Evolutionary conservation across 64 coral and sea anemone species (phyloP).

Genomic region (Stichodactyla helianthus): DNA sequence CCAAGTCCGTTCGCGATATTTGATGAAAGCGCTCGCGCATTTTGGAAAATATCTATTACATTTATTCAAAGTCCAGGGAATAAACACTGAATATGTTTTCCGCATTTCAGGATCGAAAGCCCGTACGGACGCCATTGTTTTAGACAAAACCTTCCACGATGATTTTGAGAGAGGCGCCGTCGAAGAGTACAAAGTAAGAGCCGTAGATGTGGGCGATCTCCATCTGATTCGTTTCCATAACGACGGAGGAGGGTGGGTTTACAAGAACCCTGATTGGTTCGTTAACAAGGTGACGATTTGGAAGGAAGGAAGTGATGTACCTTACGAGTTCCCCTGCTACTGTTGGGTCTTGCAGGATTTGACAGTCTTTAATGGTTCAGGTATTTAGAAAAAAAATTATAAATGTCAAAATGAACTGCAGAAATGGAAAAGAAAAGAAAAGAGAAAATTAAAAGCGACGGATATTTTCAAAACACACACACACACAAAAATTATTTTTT

Average conservation of each 20-base stretch:
- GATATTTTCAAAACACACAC: too few relatives aligned
- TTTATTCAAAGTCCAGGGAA: too few relatives aligned
- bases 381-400: too few relatives aligned
- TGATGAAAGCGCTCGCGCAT: too few relatives aligned
- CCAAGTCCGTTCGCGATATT: too few relatives aligned
- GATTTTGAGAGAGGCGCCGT: slow-evolving; percentile 36
- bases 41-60: too few relatives aligned
- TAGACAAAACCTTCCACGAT: slow-evolving; percentile 17
- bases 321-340: slow-evolving; percentile 51
- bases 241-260: background rate
- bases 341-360: slow-evolving; percentile 51
- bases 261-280: slow-evolving; percentile 61
- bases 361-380: slow-evolving; percentile 40
- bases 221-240: slow-evolving; percentile 42
- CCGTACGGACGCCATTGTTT: slow-evolving; percentile 10
- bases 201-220: slow-evolving; percentile 45
- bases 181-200: slow-evolving; percentile 30
- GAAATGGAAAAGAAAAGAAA: too few relatives aligned
- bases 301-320: background rate
- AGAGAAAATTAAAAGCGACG: too few relatives aligned
- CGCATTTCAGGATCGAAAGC: slow-evolving; percentile 33
- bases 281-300: slow-evolving; percentile 42
- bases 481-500: too few relatives aligned
- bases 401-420: too few relatives aligned
- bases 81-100: background rate